These are phyloP conservation scores for Chlorops oryzae DNA, from an alignment of 1,140 invertebrate species.

Conservation along the genomic window DNA sequence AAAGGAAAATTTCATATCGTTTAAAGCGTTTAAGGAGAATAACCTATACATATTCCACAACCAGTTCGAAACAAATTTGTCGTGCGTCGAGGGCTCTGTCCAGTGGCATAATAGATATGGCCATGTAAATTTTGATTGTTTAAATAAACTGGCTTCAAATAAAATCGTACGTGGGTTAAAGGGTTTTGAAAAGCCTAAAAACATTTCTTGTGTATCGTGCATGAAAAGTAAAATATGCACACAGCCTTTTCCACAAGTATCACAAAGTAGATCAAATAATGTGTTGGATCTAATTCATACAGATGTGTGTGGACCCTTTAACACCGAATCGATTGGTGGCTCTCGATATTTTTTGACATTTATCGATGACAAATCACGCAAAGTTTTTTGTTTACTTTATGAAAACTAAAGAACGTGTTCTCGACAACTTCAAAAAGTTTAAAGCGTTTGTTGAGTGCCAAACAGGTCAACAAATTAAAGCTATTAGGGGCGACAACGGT, in stretches of 20 bases:
- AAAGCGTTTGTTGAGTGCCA: slow-evolving; percentile 28
- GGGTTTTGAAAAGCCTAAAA: slow-evolving; percentile 17
- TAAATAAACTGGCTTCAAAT: slow-evolving; percentile 25
- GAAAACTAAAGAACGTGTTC: slow-evolving; percentile 30
- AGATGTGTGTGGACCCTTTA: slow-evolving; percentile 46
- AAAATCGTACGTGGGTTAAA: slow-evolving; percentile 13
- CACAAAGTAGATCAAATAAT: slow-evolving; percentile 19
- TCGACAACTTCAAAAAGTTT: slow-evolving; percentile 26
- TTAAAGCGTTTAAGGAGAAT: neutral
- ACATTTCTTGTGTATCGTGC: slow-evolving; percentile 18
- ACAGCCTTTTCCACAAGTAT: slow-evolving; percentile 18
- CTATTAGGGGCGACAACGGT: slow-evolving; percentile 15
- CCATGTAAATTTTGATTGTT: slow-evolving; percentile 27
- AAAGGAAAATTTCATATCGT: neutral
- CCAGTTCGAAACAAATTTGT: neutral
- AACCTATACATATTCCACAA: neutral
- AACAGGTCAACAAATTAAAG: slow-evolving; percentile 22
- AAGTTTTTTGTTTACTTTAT: slow-evolving; percentile 31
- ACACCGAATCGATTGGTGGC: slow-evolving; percentile 20
- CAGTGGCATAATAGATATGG: slow-evolving; percentile 28
- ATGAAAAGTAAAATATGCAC: slow-evolving; percentile 25
- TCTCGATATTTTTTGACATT: slow-evolving; percentile 31
- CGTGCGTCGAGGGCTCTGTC: neutral
- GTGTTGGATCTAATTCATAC: slow-evolving; percentile 40
- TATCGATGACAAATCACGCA: slow-evolving; percentile 33